These are phyloP conservation scores for Myotis daubentonii DNA, from an alignment of 2,797 vertebrate species.

Conservation along the genomic window DNA sequence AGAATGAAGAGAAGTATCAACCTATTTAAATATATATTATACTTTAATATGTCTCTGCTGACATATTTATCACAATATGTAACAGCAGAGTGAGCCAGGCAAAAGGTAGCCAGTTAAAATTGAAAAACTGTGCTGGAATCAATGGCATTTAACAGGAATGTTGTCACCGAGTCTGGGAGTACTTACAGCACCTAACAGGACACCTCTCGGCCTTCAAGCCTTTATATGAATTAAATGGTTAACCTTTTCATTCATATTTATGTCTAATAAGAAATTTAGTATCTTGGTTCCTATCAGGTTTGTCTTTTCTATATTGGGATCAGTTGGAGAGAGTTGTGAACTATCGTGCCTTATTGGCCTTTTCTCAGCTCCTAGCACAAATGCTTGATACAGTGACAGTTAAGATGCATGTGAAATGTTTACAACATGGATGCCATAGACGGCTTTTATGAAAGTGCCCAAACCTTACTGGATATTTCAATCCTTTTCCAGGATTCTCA, in stretches of 20 bases:
- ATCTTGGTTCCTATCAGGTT: not conserved
- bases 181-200: not conserved
- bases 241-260: not conserved
- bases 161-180: not conserved
- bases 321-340: not conserved
- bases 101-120: constrained; percentile 14
- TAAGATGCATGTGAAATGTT: not conserved
- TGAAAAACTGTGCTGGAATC: not conserved
- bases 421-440: not conserved
- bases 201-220: not conserved
- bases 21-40: not conserved
- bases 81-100: not conserved
- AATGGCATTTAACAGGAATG: not conserved
- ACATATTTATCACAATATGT: not conserved
- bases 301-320: not conserved
- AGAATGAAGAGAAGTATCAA: not conserved
- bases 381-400: not conserved
- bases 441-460: not conserved
- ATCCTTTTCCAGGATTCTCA: not conserved
- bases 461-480: not conserved
- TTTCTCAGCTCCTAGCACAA: not conserved
- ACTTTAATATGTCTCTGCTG: not conserved
- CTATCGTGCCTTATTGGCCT: not conserved
- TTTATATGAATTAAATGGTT: not conserved
- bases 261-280: constrained; percentile 3